These are phyloP conservation scores for Coptotermes formosanus DNA, from an alignment of 1,140 invertebrate genomes.

Conservation along the genomic window DNA sequence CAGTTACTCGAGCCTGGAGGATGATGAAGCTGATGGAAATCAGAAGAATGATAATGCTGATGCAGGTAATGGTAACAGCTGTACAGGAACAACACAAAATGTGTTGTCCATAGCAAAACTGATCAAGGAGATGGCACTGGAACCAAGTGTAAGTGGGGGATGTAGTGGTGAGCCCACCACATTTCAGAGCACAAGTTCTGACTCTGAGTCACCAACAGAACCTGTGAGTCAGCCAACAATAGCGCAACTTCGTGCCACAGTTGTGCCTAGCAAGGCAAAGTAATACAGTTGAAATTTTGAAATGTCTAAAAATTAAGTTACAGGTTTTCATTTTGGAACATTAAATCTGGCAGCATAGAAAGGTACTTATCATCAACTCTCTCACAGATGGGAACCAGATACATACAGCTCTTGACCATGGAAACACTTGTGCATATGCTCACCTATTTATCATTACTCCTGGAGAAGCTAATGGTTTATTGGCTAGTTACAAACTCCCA, in stretches of 20 bases:
- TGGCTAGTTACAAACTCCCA: too few species aligned
- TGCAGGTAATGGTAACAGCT: conserved; percentile 46
- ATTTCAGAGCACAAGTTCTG: conserved; percentile 49
- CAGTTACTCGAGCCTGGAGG: conserved; percentile 52
- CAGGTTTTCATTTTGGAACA: neutral
- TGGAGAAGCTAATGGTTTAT: neutral
- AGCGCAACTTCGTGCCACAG: conserved; percentile 6
- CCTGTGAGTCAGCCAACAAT: conserved; percentile 51
- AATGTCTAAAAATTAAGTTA: neutral
- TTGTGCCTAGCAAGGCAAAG: neutral
- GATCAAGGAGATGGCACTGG: neutral
- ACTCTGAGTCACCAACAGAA: conserved; percentile 61
- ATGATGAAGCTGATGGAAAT: conserved; percentile 45
- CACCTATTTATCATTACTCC: neutral
- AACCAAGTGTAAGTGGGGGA: neutral
- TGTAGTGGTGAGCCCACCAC: neutral
- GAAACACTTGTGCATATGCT: neutral
- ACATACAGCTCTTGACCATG: neutral
- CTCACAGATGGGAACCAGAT: neutral
- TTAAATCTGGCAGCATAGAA: neutral
- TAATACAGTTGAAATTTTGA: neutral
- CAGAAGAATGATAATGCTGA: neutral
- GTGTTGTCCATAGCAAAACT: neutral
- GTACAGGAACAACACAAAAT: conserved; percentile 21
- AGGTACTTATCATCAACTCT: neutral